Evolutionary conservation across 2,113 vertebrate species (phyloP).

Genomic region (Ariopsis seemanni): DNA sequence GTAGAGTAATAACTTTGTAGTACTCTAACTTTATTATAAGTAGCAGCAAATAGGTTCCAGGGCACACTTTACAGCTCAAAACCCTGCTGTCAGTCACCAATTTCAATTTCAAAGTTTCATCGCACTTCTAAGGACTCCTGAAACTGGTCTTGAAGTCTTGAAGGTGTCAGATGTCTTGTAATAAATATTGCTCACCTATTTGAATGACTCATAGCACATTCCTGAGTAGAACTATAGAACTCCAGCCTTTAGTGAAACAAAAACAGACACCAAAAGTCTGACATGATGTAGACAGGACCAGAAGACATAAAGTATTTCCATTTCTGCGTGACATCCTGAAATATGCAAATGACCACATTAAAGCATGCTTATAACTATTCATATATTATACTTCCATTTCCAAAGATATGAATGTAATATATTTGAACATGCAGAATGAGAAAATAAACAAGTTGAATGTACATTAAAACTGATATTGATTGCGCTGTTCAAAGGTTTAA

Average conservation of each 20-base stretch:
- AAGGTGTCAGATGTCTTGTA: constrained; percentile 10
- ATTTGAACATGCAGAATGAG: background rate
- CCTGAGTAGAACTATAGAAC: constrained; percentile 11
- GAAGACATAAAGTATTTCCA: constrained; percentile 22
- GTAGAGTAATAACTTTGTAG: background rate
- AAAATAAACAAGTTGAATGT: background rate
- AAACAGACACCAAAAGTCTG: constrained; percentile 24
- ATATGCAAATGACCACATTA: constrained; percentile 17
- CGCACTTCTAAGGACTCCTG: background rate
- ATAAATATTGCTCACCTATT: constrained; percentile 5
- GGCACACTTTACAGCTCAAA: background rate
- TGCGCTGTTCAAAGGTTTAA: background rate
- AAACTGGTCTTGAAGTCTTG: constrained; percentile 7
- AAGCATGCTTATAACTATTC: background rate
- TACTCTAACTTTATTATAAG: background rate
- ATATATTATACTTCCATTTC: background rate
- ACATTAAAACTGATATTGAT: background rate
- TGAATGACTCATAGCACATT: constrained; percentile 10
- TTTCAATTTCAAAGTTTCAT: constrained; percentile 27
- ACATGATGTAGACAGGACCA: background rate
- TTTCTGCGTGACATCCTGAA: constrained; percentile 10
- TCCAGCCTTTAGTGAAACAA: constrained; percentile 22
- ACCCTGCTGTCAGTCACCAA: background rate
- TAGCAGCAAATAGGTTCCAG: background rate
- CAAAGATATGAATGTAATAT: background rate